These are phyloP conservation scores for Scaptomyza hsui DNA, from an alignment of 1,140 invertebrate genomes.

Conservation along the genomic window DNA sequence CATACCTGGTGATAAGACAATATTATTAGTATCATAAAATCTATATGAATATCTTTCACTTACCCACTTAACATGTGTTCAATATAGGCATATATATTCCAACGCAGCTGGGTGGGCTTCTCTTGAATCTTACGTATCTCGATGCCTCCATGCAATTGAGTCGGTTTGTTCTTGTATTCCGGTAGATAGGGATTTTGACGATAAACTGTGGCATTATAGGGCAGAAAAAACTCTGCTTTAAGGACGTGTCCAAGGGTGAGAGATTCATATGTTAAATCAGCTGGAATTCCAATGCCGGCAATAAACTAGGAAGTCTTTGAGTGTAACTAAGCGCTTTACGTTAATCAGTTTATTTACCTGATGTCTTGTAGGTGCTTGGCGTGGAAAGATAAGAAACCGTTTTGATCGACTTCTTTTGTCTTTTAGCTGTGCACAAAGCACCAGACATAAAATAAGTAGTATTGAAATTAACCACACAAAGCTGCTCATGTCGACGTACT, in stretches of 20 bases:
- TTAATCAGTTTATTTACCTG: constrained; percentile 36
- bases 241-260: constrained; percentile 64
- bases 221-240: constrained; percentile 64
- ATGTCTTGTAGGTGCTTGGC: constrained; percentile 63
- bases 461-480: constrained; percentile 16
- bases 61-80: constrained; percentile 60
- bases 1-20: constrained; percentile 40
- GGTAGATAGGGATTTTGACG: constrained; percentile 64
- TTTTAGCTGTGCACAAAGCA: neutral
- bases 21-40: neutral
- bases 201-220: constrained; percentile 57
- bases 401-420: constrained; percentile 12
- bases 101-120: constrained; percentile 45
- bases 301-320: constrained; percentile 51
- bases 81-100: constrained; percentile 60
- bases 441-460: constrained; percentile 2
- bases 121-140: constrained; percentile 20
- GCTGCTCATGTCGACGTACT: constrained; percentile 17
- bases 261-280: constrained; percentile 67
- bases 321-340: neutral
- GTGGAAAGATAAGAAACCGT: constrained; percentile 65
- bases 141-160: neutral
- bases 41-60: neutral
- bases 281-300: constrained; percentile 71
- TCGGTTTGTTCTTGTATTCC: constrained; percentile 43